Evolutionary conservation across 2,888 invertebrate species (phyloP).

Genomic region (Limnephilus auricula): DNA sequence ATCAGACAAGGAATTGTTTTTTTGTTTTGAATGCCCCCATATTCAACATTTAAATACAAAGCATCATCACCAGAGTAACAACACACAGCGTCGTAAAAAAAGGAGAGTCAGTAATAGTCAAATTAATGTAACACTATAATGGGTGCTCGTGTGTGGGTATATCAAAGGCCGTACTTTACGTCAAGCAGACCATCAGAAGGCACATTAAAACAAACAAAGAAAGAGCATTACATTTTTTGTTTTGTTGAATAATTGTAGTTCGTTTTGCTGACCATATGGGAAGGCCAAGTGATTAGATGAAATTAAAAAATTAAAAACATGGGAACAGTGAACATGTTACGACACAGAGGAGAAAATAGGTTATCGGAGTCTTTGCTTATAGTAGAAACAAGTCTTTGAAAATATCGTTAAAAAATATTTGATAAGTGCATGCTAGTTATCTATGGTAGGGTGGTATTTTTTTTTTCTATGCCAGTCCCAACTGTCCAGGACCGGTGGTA

Average conservation of each 20-base stretch:
- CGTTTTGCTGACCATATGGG: background rate
- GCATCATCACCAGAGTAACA: background rate
- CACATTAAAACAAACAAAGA: constrained; percentile 2
- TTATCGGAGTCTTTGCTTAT: background rate
- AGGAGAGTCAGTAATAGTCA: constrained; percentile 2
- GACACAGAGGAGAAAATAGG: background rate
- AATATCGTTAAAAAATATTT: background rate
- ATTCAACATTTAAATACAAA: background rate
- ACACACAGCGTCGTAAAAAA: background rate
- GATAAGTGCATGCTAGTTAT: background rate
- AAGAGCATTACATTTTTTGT: background rate
- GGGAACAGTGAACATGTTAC: background rate
- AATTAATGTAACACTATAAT: constrained; percentile 2
- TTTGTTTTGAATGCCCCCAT: background rate
- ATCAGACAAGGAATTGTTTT: background rate
- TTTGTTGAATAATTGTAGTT: background rate
- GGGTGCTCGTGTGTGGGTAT: background rate
- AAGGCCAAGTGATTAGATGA: background rate
- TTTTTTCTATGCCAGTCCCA: background rate
- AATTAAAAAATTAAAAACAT: background rate
- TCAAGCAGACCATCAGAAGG: background rate
- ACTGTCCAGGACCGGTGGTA: background rate
- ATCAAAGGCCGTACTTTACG: background rate
- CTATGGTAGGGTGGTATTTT: background rate
- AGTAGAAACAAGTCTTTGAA: background rate